A percentile compares a stretch with the other conserved stretches of the same genome.
These are phyloP conservation scores for Anticlea derivata DNA, from an alignment of 2,888 invertebrate species.

Conservation along the genomic window DNA sequence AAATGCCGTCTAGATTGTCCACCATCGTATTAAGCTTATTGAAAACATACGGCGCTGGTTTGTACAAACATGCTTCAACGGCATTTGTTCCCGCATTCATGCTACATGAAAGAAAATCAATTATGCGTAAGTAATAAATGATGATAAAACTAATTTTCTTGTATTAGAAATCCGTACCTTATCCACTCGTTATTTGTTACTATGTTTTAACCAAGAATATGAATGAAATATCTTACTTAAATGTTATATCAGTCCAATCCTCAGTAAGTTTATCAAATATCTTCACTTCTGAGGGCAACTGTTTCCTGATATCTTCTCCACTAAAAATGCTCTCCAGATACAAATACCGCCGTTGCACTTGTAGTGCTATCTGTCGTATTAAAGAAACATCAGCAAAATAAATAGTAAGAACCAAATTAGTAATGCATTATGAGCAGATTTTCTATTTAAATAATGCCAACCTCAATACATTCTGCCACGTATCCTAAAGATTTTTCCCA, in stretches of 20 bases:
- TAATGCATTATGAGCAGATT: no score
- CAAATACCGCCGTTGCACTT: conserved; percentile 93
- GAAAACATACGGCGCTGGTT: conserved; percentile 85
- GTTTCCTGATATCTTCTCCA: conserved; percentile 94
- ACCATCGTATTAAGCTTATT: conserved; percentile 89
- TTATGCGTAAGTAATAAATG: no score
- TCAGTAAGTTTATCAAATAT: conserved; percentile 89
- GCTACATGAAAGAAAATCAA: conserved; percentile 42
- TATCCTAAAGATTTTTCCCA: conserved; percentile 94
- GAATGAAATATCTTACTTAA: conserved; percentile 59
- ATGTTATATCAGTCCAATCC: conserved; percentile 88
- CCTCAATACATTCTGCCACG: conserved; percentile 92
- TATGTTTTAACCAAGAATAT: background rate
- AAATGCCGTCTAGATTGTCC: conserved; percentile 90
- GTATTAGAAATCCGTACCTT: no score
- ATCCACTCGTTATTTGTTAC: no score
- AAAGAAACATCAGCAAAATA: conserved; percentile 6
- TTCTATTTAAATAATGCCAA: conserved; percentile 40
- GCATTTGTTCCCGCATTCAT: conserved; percentile 84
- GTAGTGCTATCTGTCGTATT: conserved; percentile 83
- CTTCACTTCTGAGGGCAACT: conserved; percentile 89
- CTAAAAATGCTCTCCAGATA: conserved; percentile 95
- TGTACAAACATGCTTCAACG: conserved; percentile 85
- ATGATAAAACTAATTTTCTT: no score
- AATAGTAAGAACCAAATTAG: background rate